These are phyloP conservation scores for Vanessa atalanta DNA, from an alignment of 1,140 invertebrate species.

Conservation along the genomic window DNA sequence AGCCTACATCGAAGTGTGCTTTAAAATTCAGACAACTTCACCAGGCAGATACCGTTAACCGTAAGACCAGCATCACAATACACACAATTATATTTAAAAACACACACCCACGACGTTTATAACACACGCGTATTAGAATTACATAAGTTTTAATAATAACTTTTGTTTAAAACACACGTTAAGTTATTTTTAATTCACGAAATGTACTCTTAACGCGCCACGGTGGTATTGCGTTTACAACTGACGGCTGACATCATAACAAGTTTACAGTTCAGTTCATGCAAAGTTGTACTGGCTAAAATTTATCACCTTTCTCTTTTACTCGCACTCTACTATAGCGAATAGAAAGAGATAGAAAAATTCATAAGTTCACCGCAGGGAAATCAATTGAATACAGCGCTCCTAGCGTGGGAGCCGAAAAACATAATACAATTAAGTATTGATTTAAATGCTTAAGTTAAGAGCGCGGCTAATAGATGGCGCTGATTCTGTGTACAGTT, in stretches of 20 bases:
- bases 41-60: constrained; percentile 66
- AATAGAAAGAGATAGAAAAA: constrained; percentile 26
- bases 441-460: constrained; percentile 9
- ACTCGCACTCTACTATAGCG: constrained; percentile 43
- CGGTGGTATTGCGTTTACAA: constrained; percentile 45
- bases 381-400: background rate
- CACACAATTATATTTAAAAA: constrained; percentile 14
- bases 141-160: constrained; percentile 37
- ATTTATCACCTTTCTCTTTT: constrained; percentile 27
- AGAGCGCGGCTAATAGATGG: constrained; percentile 12
- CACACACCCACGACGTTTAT: constrained; percentile 15
- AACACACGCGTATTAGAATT: background rate
- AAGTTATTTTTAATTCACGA: constrained; percentile 36
- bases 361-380: constrained; percentile 12
- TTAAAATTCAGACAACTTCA: constrained; percentile 67
- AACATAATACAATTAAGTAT: constrained; percentile 20
- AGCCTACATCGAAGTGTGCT: constrained; percentile 62
- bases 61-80: constrained; percentile 51
- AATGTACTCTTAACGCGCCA: constrained; percentile 37
- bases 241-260: constrained; percentile 46
- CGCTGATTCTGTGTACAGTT: constrained; percentile 6
- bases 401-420: background rate
- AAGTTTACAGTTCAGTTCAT: constrained; percentile 44
- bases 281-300: constrained; percentile 33
- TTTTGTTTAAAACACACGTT: constrained; percentile 36